These are phyloP conservation scores for Sylvicola cinctus DNA, from an alignment of 2,888 invertebrate genomes.

Conservation along the genomic window DNA sequence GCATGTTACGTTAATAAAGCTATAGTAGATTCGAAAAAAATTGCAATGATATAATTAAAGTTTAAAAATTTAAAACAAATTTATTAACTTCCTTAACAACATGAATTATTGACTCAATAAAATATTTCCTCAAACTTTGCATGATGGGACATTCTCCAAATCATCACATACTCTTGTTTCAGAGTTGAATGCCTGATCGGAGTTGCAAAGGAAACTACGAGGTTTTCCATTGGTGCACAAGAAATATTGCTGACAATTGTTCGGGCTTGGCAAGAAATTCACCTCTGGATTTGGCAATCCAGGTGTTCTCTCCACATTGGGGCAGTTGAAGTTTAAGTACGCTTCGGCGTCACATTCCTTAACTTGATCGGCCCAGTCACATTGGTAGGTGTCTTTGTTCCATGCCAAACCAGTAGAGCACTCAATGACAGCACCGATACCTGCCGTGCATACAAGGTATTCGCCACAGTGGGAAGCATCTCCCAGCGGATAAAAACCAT, in stretches of 20 bases:
- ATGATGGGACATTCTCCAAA: slow-evolving; percentile 55
- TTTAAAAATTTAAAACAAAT: too few relatives aligned
- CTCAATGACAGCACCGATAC: slow-evolving; percentile 47
- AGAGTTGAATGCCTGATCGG: slow-evolving; percentile 58
- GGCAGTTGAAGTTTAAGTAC: slow-evolving; percentile 56
- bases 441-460: slow-evolving; percentile 64
- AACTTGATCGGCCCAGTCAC: slow-evolving; percentile 78
- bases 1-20: too few relatives aligned
- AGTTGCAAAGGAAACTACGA: slow-evolving; percentile 53
- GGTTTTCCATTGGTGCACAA: slow-evolving; percentile 56
- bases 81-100: too few relatives aligned
- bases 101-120: too few relatives aligned
- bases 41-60: too few relatives aligned
- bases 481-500: slow-evolving; percentile 57
- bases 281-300: slow-evolving; percentile 12
- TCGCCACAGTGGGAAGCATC: slow-evolving; percentile 46
- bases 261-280: slow-evolving; percentile 18
- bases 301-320: slow-evolving; percentile 26
- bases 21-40: too few relatives aligned
- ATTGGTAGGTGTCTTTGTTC: slow-evolving; percentile 47
- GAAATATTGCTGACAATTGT: slow-evolving; percentile 61
- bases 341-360: slow-evolving; percentile 62
- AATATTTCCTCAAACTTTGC: too few relatives aligned
- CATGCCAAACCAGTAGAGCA: slow-evolving; percentile 74
- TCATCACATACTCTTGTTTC: slow-evolving; percentile 49